Evolutionary conservation across 2,113 vertebrate species (phyloP).

Genomic region (Crotophaga sulcirostris): DNA sequence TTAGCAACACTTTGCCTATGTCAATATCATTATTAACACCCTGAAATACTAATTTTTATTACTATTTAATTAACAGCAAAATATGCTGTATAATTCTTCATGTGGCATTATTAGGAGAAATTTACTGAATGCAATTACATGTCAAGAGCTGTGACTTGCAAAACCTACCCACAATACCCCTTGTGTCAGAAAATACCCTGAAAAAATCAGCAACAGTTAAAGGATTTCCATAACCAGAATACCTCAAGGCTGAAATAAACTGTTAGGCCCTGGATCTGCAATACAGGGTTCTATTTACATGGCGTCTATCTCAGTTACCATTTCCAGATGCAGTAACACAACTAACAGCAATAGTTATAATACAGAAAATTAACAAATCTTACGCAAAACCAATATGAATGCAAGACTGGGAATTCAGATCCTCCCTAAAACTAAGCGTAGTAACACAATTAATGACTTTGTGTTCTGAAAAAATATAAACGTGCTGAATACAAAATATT

Average conservation of each 20-base stretch:
- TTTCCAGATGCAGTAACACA: not conserved
- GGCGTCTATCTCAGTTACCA: not conserved
- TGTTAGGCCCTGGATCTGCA: not conserved
- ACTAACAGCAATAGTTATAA: not conserved
- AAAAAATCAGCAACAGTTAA: not conserved
- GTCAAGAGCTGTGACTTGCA: not conserved
- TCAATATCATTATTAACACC: not conserved
- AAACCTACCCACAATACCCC: not conserved
- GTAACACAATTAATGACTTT: not conserved
- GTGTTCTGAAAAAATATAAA: not conserved
- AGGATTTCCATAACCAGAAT: not conserved
- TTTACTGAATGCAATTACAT: not conserved
- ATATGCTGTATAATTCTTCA: not conserved
- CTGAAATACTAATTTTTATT: not conserved
- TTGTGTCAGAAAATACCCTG: not conserved
- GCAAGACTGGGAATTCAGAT: not conserved
- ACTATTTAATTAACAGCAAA: slow-evolving; percentile 19
- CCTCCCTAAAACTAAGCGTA: not conserved
- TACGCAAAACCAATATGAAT: not conserved
- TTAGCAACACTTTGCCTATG: not conserved
- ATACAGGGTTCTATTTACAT: not conserved
- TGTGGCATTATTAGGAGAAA: not conserved
- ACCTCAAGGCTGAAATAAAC: not conserved
- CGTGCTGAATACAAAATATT: not conserved
- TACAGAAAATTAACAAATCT: not conserved